Base-by-base conservation (phyloP, 2,797 vertebrate genomes). In the Crenuchus spilurus region DNA sequence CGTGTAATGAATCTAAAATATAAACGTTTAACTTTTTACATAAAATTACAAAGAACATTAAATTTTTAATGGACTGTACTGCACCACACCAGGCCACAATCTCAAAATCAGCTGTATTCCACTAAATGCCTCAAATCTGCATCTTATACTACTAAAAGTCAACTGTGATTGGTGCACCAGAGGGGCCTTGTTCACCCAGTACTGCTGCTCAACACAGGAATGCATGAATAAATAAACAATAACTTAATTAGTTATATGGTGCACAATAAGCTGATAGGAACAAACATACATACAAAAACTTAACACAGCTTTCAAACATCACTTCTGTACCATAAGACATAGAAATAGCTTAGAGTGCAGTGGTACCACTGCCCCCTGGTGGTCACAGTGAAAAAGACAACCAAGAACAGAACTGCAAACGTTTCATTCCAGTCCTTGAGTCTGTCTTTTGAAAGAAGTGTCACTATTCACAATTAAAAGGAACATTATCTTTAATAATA, bases 221-320 rank as follows among this genome's bases (percentile, higher is more conserved):
- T 58, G 64, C 63, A 52, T 75, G 44, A 64, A 73, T 74, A 70
- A 65, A 77, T 70, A 75, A 78, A 82, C 74, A 91, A 91, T 93
- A 92, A 92, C 76, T 92, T 92, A 91, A 90, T 82, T 70, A 84
- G 83, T 80, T 88, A 91, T 85, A 90, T 85, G 26, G 80, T 77
- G 72, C 68, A 78, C 74, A 75, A 77, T 81, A 83, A 80, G 76
- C 77, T 51, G 62, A 76, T 76, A 70, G 28, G 10, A 78, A 68
- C 42, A 79, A 75, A 70, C 54, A 71, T 77, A 72, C 66, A 51
- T 26, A 80, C 18, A 55, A 60, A 52, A 78, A 66, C 58, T 76
- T 41, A 37, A 73, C 24, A 75, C 57, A 71, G 68, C 35, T 83
- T 75, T 33, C 51, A 73, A 58, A 76, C 78, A 71, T 77, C 54